Evolutionary conservation across 2,888 invertebrate genomes (phyloP).

Genomic region (Torymus auratus): DNA sequence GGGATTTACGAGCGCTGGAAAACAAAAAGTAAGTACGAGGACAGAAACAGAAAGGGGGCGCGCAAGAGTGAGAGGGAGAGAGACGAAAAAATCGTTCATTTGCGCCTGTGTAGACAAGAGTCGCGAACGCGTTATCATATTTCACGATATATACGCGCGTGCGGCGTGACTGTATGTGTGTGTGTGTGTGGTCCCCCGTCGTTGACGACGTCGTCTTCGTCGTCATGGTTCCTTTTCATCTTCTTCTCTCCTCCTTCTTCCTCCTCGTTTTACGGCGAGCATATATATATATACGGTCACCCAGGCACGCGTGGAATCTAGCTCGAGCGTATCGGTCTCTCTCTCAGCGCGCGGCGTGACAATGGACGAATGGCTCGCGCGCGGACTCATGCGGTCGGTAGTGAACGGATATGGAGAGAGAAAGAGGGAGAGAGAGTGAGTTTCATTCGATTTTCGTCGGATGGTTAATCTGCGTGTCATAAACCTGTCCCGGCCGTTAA

Average conservation of each 20-base stretch:
- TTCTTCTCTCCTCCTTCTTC: neutral
- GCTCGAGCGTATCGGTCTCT: neutral
- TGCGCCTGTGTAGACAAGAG: slow-evolving; percentile 57
- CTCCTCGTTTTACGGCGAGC: neutral
- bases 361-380: slow-evolving; percentile 34
- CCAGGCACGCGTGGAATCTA: neutral
- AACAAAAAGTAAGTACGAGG: slow-evolving; percentile 10
- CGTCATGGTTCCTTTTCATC: too few relatives aligned
- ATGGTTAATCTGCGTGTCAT: slow-evolving; percentile 48
- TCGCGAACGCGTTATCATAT: slow-evolving; percentile 71
- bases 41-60: neutral
- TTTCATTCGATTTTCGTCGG: slow-evolving; percentile 28
- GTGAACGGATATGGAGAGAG: neutral
- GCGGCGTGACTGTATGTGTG: too few relatives aligned
- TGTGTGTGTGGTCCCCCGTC: too few relatives aligned
- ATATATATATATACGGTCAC: too few relatives aligned
- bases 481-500: slow-evolving; percentile 40
- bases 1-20: slow-evolving; percentile 52
- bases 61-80: neutral
- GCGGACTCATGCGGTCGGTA: neutral
- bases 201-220: too few relatives aligned
- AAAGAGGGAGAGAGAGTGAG: neutral
- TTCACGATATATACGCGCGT: slow-evolving; percentile 70
- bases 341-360: neutral
- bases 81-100: slow-evolving; percentile 44